These are phyloP conservation scores for Chloroclystis v-ata DNA, from an alignment of 2,888 invertebrate genomes.

Conservation along the genomic window DNA sequence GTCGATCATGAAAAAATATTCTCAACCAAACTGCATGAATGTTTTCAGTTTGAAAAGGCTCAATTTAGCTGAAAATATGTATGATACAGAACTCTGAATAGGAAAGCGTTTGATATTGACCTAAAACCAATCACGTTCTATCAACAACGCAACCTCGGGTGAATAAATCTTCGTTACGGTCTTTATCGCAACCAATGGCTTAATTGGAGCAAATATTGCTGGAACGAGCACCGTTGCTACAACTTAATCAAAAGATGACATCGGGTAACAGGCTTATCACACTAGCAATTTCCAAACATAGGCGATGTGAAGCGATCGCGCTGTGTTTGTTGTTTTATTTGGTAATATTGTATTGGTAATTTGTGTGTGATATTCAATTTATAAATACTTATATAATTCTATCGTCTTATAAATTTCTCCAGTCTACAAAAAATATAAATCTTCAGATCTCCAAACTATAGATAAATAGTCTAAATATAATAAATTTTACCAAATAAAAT, in stretches of 20 bases:
- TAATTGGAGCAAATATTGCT: slow-evolving; percentile 12
- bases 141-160: background rate
- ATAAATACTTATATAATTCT: too few species aligned
- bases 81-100: background rate
- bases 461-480: too few species aligned
- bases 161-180: background rate
- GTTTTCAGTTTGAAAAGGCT: background rate
- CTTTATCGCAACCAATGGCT: background rate
- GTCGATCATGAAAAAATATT: background rate
- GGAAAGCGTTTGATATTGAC: too few species aligned
- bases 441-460: too few species aligned
- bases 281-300: too few species aligned
- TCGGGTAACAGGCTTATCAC: slow-evolving; percentile 41
- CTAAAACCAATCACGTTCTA: background rate
- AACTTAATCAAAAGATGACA: slow-evolving; percentile 35
- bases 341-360: too few species aligned
- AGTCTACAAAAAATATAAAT: too few species aligned
- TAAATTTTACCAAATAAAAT: too few species aligned
- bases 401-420: too few species aligned
- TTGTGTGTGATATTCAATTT: too few species aligned
- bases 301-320: too few species aligned
- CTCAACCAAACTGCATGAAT: background rate
- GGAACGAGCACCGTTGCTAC: slow-evolving; percentile 8
- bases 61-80: background rate
- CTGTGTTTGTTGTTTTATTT: too few species aligned